Percentiles rank a stretch among this genome's conserved stretches.
These are phyloP conservation scores for Endomychus coccineus DNA, from an alignment of 2,888 invertebrate species.

Conservation along the genomic window DNA sequence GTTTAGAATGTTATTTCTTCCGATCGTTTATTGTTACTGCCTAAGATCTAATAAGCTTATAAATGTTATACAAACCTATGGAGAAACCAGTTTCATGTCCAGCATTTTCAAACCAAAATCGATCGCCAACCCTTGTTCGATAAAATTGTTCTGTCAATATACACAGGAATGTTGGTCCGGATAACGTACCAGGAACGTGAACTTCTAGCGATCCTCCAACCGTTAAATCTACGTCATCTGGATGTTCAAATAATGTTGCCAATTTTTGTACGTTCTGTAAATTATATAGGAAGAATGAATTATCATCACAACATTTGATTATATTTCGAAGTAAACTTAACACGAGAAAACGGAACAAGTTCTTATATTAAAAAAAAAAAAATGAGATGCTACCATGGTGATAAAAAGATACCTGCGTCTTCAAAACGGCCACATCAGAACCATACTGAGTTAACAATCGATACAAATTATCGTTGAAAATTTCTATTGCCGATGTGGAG, in stretches of 20 bases:
- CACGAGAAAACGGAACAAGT: too few relatives aligned
- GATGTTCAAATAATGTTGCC: constrained; percentile 56
- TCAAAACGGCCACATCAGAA: too few relatives aligned
- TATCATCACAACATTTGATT: background rate
- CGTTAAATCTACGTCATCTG: constrained; percentile 79
- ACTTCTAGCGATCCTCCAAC: constrained; percentile 77
- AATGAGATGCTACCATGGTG: too few relatives aligned
- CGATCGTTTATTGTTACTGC: too few relatives aligned
- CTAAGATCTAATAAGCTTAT: too few relatives aligned
- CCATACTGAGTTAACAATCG: too few relatives aligned
- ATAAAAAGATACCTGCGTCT: too few relatives aligned
- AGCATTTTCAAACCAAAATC: constrained; percentile 76
- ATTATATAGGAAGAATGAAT: background rate
- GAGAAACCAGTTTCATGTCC: constrained; percentile 56
- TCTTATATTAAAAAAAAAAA: too few relatives aligned
- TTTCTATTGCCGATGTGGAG: too few relatives aligned
- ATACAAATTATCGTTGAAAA: too few relatives aligned
- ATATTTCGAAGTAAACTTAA: too few relatives aligned
- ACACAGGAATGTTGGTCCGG: constrained; percentile 84
- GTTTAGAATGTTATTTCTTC: too few relatives aligned
- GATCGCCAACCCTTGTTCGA: constrained; percentile 75
- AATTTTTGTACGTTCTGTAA: constrained; percentile 60
- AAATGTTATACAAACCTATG: constrained; percentile 48
- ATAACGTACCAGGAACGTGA: constrained; percentile 66
- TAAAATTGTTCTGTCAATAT: constrained; percentile 83